Evolutionary conservation across 2,888 invertebrate genomes (phyloP), one percentile per base, ranked within the genome.

Genomic region (Hypsopygia costalis): DNA sequence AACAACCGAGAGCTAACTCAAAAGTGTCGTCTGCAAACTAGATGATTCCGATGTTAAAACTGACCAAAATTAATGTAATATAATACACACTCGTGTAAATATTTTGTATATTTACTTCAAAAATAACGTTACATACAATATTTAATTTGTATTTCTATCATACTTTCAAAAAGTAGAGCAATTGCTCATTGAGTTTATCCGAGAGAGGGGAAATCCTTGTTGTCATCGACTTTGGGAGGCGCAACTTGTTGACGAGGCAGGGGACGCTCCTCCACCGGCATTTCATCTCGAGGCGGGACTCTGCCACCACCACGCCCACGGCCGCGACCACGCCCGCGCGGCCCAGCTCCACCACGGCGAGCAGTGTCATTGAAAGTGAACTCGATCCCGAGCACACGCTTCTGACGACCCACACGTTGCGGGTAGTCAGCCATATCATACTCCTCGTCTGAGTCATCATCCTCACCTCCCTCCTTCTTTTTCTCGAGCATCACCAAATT

Each of bases 131-230:
- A 86, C 81, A 87, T 87, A 88, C 88, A 86, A 83, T 87, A 83
- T 83, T 81, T 74, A 74, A 81, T 87, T 80, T 85, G 85, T 85
- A 86, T 79, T 79, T 81, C 78, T 86, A 85, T 83, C 72, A 55
- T 76, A 75, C 68, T 74, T 67, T 71, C 71, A 64, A 82, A 83
- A 74, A 78, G 86, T 81, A 82, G 83, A 80, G 71, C 69, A 49
- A 66, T 56, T 68, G 78, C 82, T 80, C 81, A 74, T 73, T 64
- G 66, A 72, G 70, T 78, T 78, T 94, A 95, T 83, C 96, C 95
- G 79, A 98, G 92, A 75, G 96, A 96, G 61, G 98, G 98, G 90
- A 98, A 98, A 88, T 97, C 97, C 82, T 94, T 94, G 91, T 97
- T 97, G 89, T 98, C 97, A 78, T 97, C 97, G 54, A 98, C 97